Percentiles rank a stretch among this genome's conserved stretches.
Evolutionary conservation across 1,140 invertebrate species (phyloP).

Genomic region (Panagrolaimus sp.): DNA sequence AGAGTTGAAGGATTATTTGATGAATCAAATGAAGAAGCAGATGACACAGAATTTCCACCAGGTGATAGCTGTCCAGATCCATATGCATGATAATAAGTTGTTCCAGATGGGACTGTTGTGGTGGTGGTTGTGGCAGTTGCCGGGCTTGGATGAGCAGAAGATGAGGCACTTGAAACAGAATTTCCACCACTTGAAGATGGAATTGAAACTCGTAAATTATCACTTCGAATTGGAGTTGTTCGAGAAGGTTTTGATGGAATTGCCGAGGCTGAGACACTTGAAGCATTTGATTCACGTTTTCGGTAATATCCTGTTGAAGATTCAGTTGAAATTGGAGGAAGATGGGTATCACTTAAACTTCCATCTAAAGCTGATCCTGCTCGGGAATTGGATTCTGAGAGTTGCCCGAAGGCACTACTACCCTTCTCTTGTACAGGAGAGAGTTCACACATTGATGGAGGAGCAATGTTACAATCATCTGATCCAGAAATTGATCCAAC

Average conservation of each 20-base stretch:
- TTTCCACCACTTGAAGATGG: conserved; percentile 11
- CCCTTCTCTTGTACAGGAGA: conserved; percentile 39
- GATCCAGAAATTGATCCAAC: background rate
- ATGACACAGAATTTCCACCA: conserved; percentile 39
- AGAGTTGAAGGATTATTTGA: conserved; percentile 12
- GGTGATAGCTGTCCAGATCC: conserved; percentile 35
- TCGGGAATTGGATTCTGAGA: background rate
- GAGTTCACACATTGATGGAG: conserved; percentile 23
- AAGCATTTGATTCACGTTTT: conserved; percentile 13
- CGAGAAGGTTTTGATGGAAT: background rate
- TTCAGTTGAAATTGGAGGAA: background rate
- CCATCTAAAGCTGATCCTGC: background rate
- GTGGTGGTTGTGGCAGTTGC: background rate
- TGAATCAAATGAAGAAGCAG: conserved; percentile 38
- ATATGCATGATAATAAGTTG: conserved; percentile 38
- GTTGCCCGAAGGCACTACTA: background rate
- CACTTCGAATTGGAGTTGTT: background rate
- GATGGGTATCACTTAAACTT: background rate
- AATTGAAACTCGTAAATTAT: conserved; percentile 31
- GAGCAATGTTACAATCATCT: too few species aligned
- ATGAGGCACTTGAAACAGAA: background rate
- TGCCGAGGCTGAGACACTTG: conserved; percentile 14
- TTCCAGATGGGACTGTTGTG: background rate
- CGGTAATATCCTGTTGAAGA: conserved; percentile 30
- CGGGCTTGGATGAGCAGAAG: conserved; percentile 25